These are phyloP conservation scores for Halocaridina rubra DNA, from an alignment of 2,888 invertebrate species.

Conservation along the genomic window DNA sequence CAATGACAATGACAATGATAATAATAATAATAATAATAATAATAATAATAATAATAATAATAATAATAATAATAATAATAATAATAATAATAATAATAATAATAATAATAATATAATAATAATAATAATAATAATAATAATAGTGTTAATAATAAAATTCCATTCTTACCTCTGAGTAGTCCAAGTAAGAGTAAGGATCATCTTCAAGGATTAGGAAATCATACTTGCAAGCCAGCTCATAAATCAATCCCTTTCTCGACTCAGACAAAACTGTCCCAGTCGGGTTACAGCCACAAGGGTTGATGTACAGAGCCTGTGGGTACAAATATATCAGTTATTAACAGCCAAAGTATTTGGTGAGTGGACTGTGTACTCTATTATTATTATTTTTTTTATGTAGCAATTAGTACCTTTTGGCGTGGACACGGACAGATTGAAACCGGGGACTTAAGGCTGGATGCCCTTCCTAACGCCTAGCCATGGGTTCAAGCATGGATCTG, in stretches of 20 bases:
- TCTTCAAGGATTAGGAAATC: constrained; percentile 84
- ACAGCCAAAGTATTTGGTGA: not conserved
- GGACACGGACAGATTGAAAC: too few species aligned
- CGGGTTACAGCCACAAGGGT: constrained; percentile 73
- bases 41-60: too few species aligned
- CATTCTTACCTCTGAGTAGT: constrained; percentile 73
- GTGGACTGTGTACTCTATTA: not conserved
- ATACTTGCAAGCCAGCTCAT: constrained; percentile 73
- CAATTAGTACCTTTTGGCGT: too few species aligned
- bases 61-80: too few species aligned
- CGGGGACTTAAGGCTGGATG: too few species aligned
- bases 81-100: not conserved
- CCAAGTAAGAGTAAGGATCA: constrained; percentile 84
- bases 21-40: not conserved
- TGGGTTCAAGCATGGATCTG: too few species aligned
- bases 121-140: not conserved
- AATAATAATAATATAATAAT: not conserved
- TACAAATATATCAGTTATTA: not conserved
- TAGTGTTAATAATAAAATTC: too few species aligned
- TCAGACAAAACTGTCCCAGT: constrained; percentile 79
- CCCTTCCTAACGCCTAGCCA: too few species aligned
- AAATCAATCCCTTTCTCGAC: constrained; percentile 78
- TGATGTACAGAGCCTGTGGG: constrained; percentile 44
- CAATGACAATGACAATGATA: not conserved
- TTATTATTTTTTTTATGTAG: too few species aligned